Evolutionary conservation across 53 echinoderm and acorn worm genomes (phyloP), one percentile per base, ranked within the genome.

Genomic region (Pentamera pediparva): DNA sequence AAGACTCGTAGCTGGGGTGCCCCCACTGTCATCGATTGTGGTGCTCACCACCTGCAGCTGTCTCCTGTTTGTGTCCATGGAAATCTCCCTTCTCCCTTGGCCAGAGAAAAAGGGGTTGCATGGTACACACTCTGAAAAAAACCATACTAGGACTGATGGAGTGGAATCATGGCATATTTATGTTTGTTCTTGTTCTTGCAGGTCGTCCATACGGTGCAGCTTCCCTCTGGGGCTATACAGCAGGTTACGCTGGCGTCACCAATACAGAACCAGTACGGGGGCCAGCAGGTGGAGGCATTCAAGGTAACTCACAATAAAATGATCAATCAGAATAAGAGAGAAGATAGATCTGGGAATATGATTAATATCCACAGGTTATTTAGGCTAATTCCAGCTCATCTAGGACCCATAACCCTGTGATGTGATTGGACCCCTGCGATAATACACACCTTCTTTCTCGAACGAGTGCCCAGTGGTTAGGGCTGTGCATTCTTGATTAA

Each of bases 211-310:
- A 54, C 73, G n/a, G 73, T 72, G 19, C 73, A 72, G 77, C 45
- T 61, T 13, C 77, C 77, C 8, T 77, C 77, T 2, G 77, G 77
- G 15, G 61, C 61, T 32, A 57, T 77, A 3, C 77, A 77, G 32
- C 77, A 77, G 45, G 77, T 77, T 15, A 77, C 77, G 31, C 34
- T 77, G 24, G 33, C 56, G 10, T 58, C 61, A 29, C 76, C 76
- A 17, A 25, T 59, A 59, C 61, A 47, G 20, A 37, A 37, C 41
- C 73, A 72, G 19, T 72, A 72, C 15, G 58, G 57, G 4, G 49
- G 52, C 35, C 61, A 59, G 24, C 86, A 81, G 12, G 81, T 86
- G 34, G 86, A 86, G 70, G 86, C 86, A 4, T 86, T 72, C 43
- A 86, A 86, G 81, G 86, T 86, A 32, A 47, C 52, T 51, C 47